These are phyloP conservation scores for Mastomys coucha DNA, from an alignment of 2,113 vertebrate species.

Conservation along the genomic window DNA sequence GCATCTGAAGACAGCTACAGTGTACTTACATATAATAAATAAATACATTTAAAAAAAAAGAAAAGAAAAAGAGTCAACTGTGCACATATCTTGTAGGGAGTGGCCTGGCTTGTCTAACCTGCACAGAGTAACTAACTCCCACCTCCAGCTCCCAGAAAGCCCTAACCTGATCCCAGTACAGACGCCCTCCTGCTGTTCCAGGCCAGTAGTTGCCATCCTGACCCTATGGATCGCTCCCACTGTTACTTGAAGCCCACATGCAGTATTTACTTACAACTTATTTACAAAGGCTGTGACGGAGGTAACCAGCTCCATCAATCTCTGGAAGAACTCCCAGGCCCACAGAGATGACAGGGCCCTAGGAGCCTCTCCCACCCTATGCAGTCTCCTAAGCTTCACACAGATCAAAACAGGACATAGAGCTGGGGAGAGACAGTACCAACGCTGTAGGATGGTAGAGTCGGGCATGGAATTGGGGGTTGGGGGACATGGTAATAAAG, in stretches of 20 bases:
- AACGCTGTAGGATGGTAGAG: not conserved
- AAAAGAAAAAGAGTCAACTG: not conserved
- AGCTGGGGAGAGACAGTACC: not conserved
- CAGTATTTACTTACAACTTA: not conserved
- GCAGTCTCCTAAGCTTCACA: not conserved
- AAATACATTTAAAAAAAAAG: too few relatives aligned
- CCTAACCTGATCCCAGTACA: not conserved
- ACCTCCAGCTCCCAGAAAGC: not conserved
- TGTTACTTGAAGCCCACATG: not conserved
- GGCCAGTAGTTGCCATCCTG: not conserved
- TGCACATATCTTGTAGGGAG: not conserved
- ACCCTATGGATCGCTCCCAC: not conserved
- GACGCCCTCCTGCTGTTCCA: not conserved
- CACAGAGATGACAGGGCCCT: not conserved
- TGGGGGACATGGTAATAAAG: not conserved
- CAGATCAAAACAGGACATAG: not conserved
- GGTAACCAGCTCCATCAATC: not conserved
- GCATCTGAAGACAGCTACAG: too few relatives aligned
- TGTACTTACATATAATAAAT: too few relatives aligned
- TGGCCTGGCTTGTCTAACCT: not conserved
- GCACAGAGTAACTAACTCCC: not conserved
- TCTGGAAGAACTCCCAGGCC: not conserved
- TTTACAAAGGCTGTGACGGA: not conserved
- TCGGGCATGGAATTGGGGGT: not conserved
- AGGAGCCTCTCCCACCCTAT: not conserved